Base-by-base conservation (phyloP, 30 jellyfish, hydroid and myxozoan genomes). In the Turritopsis rubra region DNA sequence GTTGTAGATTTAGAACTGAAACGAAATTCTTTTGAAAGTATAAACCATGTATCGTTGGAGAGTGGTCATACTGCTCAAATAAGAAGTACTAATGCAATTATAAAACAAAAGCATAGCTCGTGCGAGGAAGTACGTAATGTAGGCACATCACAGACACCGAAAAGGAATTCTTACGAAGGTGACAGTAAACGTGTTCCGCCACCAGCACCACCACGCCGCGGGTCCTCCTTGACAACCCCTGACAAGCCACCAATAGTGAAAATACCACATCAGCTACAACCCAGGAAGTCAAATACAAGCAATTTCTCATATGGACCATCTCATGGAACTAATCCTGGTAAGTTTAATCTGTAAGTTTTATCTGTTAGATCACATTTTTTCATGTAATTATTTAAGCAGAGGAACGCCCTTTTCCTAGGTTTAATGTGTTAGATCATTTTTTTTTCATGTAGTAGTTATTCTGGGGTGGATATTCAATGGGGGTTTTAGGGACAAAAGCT, bases 141-240 rank as follows among this genome's bases (percentile, higher is more conserved):
- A 18, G 79, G 77, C 79, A 21, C 87, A 23, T 80, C 82, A 17
- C 29, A 31, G 20, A 54, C 80, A 65, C 81, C 52, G n/a, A 31
- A 25, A 53, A 31, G 79, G 28, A 80, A 53, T 60, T 80, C 77
- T 22, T 80, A 53, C 82, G 87, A 73, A 16, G 80, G 79, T 23
- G 75, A 87, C 52, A 84, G 53, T 68, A 91, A 87, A 54, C 85
- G 83, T 65, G 76, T 85, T 0, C 96, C 96, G 30, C 96, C 99
- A 0, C 99, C 99, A 21, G 96, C 99, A 16, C 99, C 99, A 9
- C 99, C 99, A 16, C 90, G 99, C 30, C 83, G 87, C 21, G 87
- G 79, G 21, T 80, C 87, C 52, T 25, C 53, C 4, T 80, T 80
- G 54, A 80, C 31, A 28, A 26, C 71, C 18, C 82, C 53, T 27